Base-by-base conservation (phyloP, 2,113 vertebrate genomes). In the Herpailurus yagouaroundi region DNA sequence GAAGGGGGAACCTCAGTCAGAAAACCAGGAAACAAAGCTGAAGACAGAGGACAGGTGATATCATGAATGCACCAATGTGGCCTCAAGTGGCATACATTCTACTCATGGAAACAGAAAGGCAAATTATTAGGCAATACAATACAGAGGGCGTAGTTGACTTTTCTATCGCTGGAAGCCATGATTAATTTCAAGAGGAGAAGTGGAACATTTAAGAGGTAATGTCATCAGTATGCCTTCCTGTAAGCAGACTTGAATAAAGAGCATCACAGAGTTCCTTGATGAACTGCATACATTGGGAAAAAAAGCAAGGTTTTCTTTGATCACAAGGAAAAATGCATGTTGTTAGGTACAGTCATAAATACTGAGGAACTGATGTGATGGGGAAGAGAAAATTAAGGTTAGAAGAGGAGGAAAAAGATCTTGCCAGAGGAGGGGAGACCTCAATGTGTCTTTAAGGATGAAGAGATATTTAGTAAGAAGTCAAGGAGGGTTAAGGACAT, bases 241-340 rank as follows among this genome's bases (percentile, higher is more conserved):
- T 60, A 48, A 69, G 18, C 14, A 79, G 38, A 91, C 81, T 15
- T 69, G 77, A 93, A 60, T 81, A 76, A 69, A 18, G n/a, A 55
- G 36, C 41, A 57, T 33, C 79, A 33, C 14, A 7, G 25, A 50
- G 71, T 4, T 84, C 36, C 71, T 77, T 41, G 11, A 89, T 77
- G 69, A 93, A 21, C 36, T 19, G 3, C 36, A 81, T 14, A 27
- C 66, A 27, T 15, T 83, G 81, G 25, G 21, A 14, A 83, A 71
- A 85, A n/a, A 36, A 92, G 63, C 29, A 33, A 63, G 36, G 55
- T 8, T 81, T 45, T 63, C 89, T 93, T 77, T 68, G 89, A 85
- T 93, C 15, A 0, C 7, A 33, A 66, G 29, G 29, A 29, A 55
- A 69, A 91, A 85, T 38, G 21, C 16, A 48, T 36, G 7, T 60